Percentiles rank a stretch among this genome's conserved stretches.
Evolutionary conservation across 2,888 invertebrate genomes (phyloP).

Genomic region (Rugalucina vietnamica): DNA sequence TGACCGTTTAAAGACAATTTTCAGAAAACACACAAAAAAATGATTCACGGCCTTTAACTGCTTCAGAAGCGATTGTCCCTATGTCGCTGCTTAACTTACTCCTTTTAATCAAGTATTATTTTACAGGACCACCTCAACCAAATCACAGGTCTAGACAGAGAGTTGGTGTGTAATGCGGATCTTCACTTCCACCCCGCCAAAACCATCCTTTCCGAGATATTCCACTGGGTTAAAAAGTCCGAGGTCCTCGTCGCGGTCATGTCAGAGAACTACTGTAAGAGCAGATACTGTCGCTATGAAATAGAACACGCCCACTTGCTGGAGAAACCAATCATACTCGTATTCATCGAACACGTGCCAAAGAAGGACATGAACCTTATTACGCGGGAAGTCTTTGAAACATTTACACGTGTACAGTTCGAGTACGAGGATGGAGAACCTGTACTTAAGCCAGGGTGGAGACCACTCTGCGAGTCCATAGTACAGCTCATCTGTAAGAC

Average conservation of each 20-base stretch:
- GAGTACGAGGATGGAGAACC: background rate
- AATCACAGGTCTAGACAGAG: background rate
- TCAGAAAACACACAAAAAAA: too few relatives aligned
- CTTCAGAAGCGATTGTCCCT: too few relatives aligned
- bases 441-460: background rate
- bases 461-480: background rate
- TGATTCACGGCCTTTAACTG: too few relatives aligned
- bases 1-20: too few relatives aligned
- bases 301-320: background rate
- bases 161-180: background rate
- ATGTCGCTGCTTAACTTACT: too few relatives aligned
- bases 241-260: background rate
- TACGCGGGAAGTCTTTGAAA: background rate
- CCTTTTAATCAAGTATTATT: too few relatives aligned
- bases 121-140: background rate
- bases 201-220: background rate
- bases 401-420: background rate
- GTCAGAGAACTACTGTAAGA: background rate
- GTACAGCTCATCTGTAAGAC: too few relatives aligned
- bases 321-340: background rate
- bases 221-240: background rate
- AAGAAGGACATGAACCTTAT: background rate
- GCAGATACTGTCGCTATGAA: background rate
- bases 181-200: background rate
- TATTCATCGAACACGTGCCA: background rate